Percentiles rank a stretch among this genome's conserved stretches.
These are phyloP conservation scores for Oxyscelio sp. DNA, from an alignment of 2,888 invertebrate genomes.

Conservation along the genomic window DNA sequence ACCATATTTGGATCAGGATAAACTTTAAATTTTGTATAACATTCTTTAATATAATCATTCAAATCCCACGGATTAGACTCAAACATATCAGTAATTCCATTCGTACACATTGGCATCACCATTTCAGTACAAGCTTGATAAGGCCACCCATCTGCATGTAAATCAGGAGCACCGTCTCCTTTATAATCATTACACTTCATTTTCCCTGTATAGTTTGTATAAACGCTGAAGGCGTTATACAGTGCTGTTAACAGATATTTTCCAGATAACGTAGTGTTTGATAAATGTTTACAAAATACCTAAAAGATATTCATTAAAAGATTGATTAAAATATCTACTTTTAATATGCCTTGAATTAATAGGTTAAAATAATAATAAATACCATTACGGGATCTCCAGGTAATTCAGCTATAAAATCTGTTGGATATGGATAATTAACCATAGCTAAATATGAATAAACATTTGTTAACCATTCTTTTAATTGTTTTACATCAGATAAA, in stretches of 20 bases:
- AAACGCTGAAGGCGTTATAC: conserved; percentile 92
- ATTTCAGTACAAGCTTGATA: conserved; percentile 98
- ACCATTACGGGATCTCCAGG: conserved; percentile 95
- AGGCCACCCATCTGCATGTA: conserved; percentile 93
- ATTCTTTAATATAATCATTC: conserved; percentile 91
- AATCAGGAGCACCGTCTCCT: conserved; percentile 89
- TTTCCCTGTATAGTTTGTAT: conserved; percentile 94
- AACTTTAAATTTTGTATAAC: conserved; percentile 92
- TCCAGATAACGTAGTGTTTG: conserved; percentile 78
- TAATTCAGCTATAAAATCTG: conserved; percentile 94
- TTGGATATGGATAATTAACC: conserved; percentile 98
- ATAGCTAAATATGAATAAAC: conserved; percentile 95
- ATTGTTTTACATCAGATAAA: conserved; percentile 89
- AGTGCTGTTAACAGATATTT: conserved; percentile 89
- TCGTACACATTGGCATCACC: conserved; percentile 97
- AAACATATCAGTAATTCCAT: conserved; percentile 95
- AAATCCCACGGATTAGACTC: conserved; percentile 93
- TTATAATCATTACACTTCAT: conserved; percentile 90
- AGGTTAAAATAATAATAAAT: background rate
- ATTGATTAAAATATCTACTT: background rate
- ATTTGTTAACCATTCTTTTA: conserved; percentile 92
- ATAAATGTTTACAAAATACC: conserved; percentile 89
- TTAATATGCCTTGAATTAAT: background rate
- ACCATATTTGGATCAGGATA: conserved; percentile 92
- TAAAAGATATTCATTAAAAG: conserved; percentile 82